Evolutionary conservation across 1,140 invertebrate species (phyloP), one percentile per base, ranked within the genome.

Genomic region (Heliconius himera): DNA sequence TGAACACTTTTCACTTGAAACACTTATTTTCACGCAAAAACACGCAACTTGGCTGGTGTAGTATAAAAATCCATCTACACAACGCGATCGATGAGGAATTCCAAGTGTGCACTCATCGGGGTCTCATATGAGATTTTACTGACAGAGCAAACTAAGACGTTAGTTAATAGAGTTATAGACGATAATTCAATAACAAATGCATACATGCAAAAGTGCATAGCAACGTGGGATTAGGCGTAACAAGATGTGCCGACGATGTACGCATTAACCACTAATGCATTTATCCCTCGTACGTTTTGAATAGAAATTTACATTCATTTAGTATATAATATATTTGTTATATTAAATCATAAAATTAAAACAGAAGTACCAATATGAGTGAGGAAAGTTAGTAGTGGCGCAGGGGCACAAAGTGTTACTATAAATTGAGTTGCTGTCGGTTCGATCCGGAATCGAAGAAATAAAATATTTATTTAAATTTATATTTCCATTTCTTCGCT

Each of bases 161-260:
- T 66, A 29, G 11, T 66, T 66, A 66, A 66, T 66, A 66, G 9
- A 66, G 60, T 66, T 66, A 66, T 16, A 66, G 60, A 66, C 60
- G 26, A 66, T 66, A 66, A 66, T 66, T 66, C 60, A 66, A 66
- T 66, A 66, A 66, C 22, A 26, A 66, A 66, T 66, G 26, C 11
- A 8, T 49, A 9, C 16, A 38, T 26, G 20, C 4, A 73, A 46
- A 46, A 73, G 41, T 73, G 38, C 72, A 73, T 73, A 49, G 46
- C 33, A 73, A 73, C 72, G 46, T 46, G 26, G 38, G 72, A 73
- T 73, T 73, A 73, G 46, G 46, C 46, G 41, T 73, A 73, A 73
- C 72, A 73, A 73, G 72, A 73, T 41, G 72, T 73, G 13, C 38
- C 22, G 72, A 46, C n/a, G 22, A 46, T 73, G 38, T 41, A 49